Conservation (phyloP, 1,140 invertebrate species). For the Trichonephila inaurata region DNA sequence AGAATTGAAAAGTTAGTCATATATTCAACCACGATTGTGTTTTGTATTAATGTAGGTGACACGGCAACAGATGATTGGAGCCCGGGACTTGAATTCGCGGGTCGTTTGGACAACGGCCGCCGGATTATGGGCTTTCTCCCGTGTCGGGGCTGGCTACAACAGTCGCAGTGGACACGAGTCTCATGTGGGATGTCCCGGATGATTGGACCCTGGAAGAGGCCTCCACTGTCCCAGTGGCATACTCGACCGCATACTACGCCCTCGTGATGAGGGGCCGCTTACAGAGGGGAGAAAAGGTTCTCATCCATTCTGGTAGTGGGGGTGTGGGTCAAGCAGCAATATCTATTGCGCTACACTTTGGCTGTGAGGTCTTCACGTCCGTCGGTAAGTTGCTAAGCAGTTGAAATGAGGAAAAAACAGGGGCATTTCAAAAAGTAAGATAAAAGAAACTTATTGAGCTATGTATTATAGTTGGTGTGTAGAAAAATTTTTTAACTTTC, state of each 20-base stretch:
- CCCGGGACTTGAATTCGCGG: neutral
- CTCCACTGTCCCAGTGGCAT: conserved; percentile 95
- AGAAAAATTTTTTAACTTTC: too few relatives aligned
- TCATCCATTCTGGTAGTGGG: conserved; percentile 97
- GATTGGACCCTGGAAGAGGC: conserved; percentile 95
- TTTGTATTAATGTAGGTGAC: too few relatives aligned
- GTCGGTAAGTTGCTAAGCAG: conserved; percentile 84
- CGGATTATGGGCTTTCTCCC: neutral
- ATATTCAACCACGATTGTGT: too few relatives aligned
- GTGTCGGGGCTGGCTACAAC: neutral
- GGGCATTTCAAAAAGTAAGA: too few relatives aligned
- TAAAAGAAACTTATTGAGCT: too few relatives aligned
- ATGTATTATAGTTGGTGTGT: too few relatives aligned
- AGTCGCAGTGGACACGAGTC: conserved; percentile 82
- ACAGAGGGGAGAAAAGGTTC: conserved; percentile 89
- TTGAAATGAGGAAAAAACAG: too few relatives aligned
- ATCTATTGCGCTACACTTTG: conserved; percentile 91
- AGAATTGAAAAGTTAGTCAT: too few relatives aligned
- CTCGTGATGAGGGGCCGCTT: conserved; percentile 89
- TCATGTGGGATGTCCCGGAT: conserved; percentile 94
- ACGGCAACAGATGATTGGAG: neutral
- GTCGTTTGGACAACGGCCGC: neutral
- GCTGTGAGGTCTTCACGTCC: conserved; percentile 93
- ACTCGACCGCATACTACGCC: conserved; percentile 87
- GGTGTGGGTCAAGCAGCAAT: conserved; percentile 98